Conservation (phyloP, 2,888 invertebrate species). For the Drosophila demipolita region DNA sequence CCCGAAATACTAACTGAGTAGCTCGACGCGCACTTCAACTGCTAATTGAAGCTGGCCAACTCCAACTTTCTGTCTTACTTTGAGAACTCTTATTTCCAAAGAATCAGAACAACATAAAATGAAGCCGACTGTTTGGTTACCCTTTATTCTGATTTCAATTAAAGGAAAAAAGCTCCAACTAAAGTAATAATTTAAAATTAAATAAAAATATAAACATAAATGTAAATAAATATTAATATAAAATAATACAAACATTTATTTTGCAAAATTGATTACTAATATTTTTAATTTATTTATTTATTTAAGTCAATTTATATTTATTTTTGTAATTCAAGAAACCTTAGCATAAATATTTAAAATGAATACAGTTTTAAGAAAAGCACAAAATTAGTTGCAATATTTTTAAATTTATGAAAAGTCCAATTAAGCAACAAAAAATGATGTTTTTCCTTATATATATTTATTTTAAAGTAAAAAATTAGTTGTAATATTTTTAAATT, state of each 20-base stretch:
- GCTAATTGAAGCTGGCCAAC: constrained; percentile 45
- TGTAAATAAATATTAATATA: not conserved
- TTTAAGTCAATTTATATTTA: not conserved
- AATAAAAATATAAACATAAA: not conserved
- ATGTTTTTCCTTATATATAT: no score
- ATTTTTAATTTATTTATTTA: not conserved
- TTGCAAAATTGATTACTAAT: not conserved
- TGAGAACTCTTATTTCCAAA: constrained; percentile 51
- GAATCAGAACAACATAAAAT: not conserved
- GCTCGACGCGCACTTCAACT: constrained; percentile 25
- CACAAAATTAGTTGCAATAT: no score
- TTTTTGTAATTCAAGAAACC: not conserved
- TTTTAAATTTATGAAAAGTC: no score
- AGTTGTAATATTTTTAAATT: no score
- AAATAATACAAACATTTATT: not conserved
- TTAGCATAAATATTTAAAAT: not conserved
- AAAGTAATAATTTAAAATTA: not conserved
- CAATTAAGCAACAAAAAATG: no score
- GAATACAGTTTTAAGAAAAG: no score
- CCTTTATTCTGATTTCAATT: not conserved
- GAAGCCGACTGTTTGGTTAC: not conserved
- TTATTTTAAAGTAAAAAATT: no score
- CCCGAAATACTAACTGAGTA: constrained; percentile 45
- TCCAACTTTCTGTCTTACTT: constrained; percentile 36
- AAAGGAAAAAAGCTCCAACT: not conserved